phyloP scores from a whole-genome alignment of 1,140 invertebrate genomes.

The Eumaeus atala region DNA sequence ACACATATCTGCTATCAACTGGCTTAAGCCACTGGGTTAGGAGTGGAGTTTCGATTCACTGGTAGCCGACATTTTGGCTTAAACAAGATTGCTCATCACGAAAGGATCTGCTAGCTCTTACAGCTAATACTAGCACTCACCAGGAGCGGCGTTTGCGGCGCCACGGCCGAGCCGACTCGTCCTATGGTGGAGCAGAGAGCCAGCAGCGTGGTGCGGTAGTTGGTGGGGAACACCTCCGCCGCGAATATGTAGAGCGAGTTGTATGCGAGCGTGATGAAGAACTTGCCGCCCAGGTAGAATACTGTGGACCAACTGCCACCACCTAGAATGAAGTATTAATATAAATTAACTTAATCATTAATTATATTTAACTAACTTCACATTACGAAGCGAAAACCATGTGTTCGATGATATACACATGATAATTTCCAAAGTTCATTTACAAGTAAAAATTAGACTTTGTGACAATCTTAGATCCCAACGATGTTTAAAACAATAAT shows the following conservation, averaged over 20 bases:
- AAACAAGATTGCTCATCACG: too few species aligned
- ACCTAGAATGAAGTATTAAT: constrained; percentile 28
- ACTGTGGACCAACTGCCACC: constrained; percentile 62
- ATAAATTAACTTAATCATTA: neutral
- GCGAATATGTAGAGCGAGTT: constrained; percentile 80
- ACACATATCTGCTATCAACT: too few species aligned
- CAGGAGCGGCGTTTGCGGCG: constrained; percentile 77
- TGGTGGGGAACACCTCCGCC: constrained; percentile 82
- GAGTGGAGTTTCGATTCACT: too few species aligned
- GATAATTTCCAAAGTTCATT: too few species aligned
- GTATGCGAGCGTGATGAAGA: constrained; percentile 78
- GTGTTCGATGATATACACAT: too few species aligned
- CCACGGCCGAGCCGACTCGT: constrained; percentile 79
- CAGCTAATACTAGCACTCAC: constrained; percentile 47
- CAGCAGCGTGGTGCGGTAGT: constrained; percentile 79
- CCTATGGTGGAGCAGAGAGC: constrained; percentile 81
- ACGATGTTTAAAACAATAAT: too few species aligned
- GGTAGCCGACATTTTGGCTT: too few species aligned
- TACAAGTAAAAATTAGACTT: too few species aligned
- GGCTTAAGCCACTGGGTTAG: too few species aligned
- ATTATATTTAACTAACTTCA: neutral
- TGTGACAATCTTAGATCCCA: too few species aligned
- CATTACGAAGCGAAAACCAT: too few species aligned
- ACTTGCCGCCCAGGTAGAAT: constrained; percentile 79
- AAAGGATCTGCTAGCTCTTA: neutral